These are phyloP conservation scores for Vulpes lagopus DNA, from an alignment of 2,113 vertebrate genomes.

Conservation along the genomic window DNA sequence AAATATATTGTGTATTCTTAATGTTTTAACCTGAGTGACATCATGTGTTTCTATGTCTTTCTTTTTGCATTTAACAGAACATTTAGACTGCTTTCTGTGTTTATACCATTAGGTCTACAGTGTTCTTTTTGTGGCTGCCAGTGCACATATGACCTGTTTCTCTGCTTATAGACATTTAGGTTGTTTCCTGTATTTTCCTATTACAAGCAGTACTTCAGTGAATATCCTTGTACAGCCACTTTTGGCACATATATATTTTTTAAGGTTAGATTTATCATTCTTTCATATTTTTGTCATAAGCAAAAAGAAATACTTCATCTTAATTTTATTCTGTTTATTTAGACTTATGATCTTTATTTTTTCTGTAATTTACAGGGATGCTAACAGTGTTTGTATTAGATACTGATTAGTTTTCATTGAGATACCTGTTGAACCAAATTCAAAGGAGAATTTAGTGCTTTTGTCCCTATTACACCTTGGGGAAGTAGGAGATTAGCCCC, in stretches of 20 bases:
- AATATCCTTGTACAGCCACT: background rate
- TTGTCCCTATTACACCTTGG: background rate
- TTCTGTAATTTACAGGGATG: conserved; percentile 14
- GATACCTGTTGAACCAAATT: background rate
- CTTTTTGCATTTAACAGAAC: background rate
- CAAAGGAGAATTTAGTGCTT: background rate
- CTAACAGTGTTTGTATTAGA: background rate
- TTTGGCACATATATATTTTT: background rate
- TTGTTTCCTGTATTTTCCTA: background rate
- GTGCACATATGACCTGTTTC: background rate
- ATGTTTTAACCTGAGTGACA: conserved; percentile 6
- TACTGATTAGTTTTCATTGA: background rate
- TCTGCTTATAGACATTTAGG: background rate
- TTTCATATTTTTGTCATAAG: conserved; percentile 22
- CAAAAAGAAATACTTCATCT: background rate
- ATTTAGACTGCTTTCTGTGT: background rate
- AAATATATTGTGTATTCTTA: background rate
- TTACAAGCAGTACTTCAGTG: background rate
- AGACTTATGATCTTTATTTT: background rate
- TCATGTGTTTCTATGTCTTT: conserved; percentile 7
- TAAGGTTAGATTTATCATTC: conserved; percentile 19
- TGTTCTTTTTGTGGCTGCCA: conserved; percentile 1
- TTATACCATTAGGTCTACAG: background rate
- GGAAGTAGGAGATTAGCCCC: background rate
- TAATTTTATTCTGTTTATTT: conserved; percentile 47